These are phyloP conservation scores for Pseudomugil gertrudae DNA, from an alignment of 2,797 vertebrate genomes.

Conservation along the genomic window DNA sequence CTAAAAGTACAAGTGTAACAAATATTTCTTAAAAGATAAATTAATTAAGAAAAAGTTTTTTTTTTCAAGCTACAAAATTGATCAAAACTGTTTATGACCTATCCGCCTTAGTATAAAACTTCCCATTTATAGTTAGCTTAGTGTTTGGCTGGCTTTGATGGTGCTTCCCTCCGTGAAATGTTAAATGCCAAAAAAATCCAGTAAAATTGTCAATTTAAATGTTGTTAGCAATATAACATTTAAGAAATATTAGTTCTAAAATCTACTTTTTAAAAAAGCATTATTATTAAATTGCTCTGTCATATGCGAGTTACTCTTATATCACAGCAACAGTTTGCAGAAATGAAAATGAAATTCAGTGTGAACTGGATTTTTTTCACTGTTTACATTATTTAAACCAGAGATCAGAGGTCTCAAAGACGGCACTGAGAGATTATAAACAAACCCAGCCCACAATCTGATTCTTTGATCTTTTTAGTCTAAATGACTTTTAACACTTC, in stretches of 20 bases:
- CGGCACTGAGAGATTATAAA: neutral
- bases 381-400: neutral
- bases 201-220: no score
- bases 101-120: neutral
- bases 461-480: neutral
- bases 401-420: neutral
- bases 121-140: neutral
- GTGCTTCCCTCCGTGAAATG: neutral
- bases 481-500: neutral
- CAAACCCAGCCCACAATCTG: neutral
- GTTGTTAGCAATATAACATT: no score
- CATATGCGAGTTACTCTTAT: no score
- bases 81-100: no score
- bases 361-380: neutral
- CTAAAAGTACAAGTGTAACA: neutral
- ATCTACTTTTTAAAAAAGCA: no score
- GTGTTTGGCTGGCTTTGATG: neutral
- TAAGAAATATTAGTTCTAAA: no score
- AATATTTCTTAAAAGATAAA: no score
- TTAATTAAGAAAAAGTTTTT: no score
- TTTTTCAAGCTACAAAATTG: no score
- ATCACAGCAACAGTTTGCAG: no score
- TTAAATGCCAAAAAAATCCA: neutral
- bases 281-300: no score
- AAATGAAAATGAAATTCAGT: neutral